Base-by-base conservation (phyloP, 2,888 invertebrate genomes). In the Cephus sareptanus region DNA sequence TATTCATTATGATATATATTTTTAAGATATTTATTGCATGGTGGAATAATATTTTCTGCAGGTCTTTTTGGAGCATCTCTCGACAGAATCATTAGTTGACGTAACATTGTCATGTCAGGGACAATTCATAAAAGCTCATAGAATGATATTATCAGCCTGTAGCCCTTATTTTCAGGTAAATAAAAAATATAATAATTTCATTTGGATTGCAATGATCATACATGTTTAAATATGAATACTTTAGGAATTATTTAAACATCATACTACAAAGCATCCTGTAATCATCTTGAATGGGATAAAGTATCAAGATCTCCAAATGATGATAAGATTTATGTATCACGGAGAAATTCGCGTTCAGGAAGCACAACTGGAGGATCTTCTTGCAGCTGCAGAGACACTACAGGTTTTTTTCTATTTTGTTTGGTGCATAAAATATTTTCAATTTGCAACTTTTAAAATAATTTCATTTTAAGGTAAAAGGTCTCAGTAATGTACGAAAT, bases 321-420 rank as follows among this genome's bases (percentile, higher is more conserved):
- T 93, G 68, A 88, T 93, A 34, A 92, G 92, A 78, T 93, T 93
- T 82, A 92, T 93, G 91, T 93, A 93, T 85, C 89, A 90, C 80
- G 93, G 93, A 31, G 93, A 93, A 88, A 91, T 93, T n/a, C 92
- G 92, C 86, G 92, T 93, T 13, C 85, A 89, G 9, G 92, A 93
- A 82, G 84, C 87, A 30, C 92, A 93, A 80, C 85, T 93, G 80
- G 91, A 92, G 77, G 86, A 90, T 78, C 87, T 93, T 68, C 83
- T 93, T 68, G 88, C 89, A 6, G 89, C 92, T 40, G 93, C 93
- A 3, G 92, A 92, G 86, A 88, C 89, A 35, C 87, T 93, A 30
- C 92, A 92, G 87, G 90, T 80, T 68, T 12, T 37, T 68, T 33
- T 40, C 56, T 56, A 56, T 56, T 23, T 56, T 56, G 6, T 23